Evolutionary conservation across 1,140 invertebrate species (phyloP), one percentile per base, ranked within the genome.

Genomic region (Pristionchus pacificus): DNA sequence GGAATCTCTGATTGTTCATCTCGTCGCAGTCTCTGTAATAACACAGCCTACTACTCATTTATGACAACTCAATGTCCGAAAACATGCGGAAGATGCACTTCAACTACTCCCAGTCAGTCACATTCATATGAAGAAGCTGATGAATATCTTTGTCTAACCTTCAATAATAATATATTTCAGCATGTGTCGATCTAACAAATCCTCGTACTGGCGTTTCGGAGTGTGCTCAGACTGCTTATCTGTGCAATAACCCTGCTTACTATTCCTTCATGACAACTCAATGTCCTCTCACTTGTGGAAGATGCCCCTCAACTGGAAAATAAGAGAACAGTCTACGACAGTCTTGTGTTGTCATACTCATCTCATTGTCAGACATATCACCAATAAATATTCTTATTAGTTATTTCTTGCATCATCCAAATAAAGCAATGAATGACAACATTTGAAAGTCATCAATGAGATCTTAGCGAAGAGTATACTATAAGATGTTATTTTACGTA

Each of bases 161-260:
- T n/a, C n/a, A n/a, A n/a, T n/a, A n/a, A n/a, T n/a, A n/a, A n/a
- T n/a, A n/a, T n/a, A 66, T 68, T 59, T 2, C 32, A 59, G 30
- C 66, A n/a, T 68, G 66, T 55, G 27, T 30, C 15, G 66, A 68
- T 32, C 25, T 14, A 60, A 32, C 60, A 2, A 68, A 68, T 49
- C 66, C 66, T 29, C 32, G 28, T 13, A 68, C 66, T 25, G 66
- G 66, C 10, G 15, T 14, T n/a, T 68, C 66, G 28, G 66, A 68
- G 1, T 68, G 66, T 27, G n/a, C 66, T 19, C 15, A 25, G 1
- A n/a, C 24, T 15, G 19, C 24, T 27, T 10, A 15, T 13, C 66
- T 68, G 10, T 68, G 66, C 30, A 68, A 60, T 59, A 58, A 68
- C 49, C 38, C 66, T n/a, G 29, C 55, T 10, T 68, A 68, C 57